These are phyloP conservation scores for Anthrax anthrax DNA, from an alignment of 2,888 invertebrate species.

Conservation along the genomic window DNA sequence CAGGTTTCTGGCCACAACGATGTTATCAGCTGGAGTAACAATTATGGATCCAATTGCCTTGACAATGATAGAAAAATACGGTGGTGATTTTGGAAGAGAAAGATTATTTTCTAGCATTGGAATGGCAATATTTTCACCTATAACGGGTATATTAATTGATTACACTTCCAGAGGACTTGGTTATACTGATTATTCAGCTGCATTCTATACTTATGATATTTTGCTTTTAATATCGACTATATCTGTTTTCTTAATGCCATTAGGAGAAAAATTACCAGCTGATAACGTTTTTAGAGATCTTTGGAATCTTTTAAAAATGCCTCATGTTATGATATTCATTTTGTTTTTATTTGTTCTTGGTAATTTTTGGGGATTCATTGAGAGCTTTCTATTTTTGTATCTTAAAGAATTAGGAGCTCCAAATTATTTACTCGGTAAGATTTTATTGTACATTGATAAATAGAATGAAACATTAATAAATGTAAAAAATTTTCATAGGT, in stretches of 20 bases:
- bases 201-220: slow-evolving; percentile 69
- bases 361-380: slow-evolving; percentile 79
- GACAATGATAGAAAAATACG: slow-evolving; percentile 70
- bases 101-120: slow-evolving; percentile 66
- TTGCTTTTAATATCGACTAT: slow-evolving; percentile 57
- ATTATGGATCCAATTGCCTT: slow-evolving; percentile 81
- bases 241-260: slow-evolving; percentile 61
- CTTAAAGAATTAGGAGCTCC: slow-evolving; percentile 71
- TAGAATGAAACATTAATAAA: neutral
- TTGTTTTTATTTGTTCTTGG: slow-evolving; percentile 69
- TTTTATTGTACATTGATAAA: slow-evolving; percentile 1
- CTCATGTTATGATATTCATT: slow-evolving; percentile 66
- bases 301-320: slow-evolving; percentile 58
- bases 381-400: slow-evolving; percentile 76
- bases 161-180: slow-evolving; percentile 41
- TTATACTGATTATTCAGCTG: slow-evolving; percentile 74
- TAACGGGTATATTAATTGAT: slow-evolving; percentile 66
- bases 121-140: slow-evolving; percentile 69
- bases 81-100: slow-evolving; percentile 69
- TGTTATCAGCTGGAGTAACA: slow-evolving; percentile 71
- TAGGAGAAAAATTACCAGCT: slow-evolving; percentile 61
- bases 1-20: slow-evolving; percentile 64
- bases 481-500: slow-evolving; percentile 33
- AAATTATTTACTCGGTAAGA: slow-evolving; percentile 60
- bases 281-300: slow-evolving; percentile 65